Evolutionary conservation across 2,797 vertebrate genomes (phyloP), one percentile per base, ranked within the genome.

Genomic region (Acanthopagrus latus): DNA sequence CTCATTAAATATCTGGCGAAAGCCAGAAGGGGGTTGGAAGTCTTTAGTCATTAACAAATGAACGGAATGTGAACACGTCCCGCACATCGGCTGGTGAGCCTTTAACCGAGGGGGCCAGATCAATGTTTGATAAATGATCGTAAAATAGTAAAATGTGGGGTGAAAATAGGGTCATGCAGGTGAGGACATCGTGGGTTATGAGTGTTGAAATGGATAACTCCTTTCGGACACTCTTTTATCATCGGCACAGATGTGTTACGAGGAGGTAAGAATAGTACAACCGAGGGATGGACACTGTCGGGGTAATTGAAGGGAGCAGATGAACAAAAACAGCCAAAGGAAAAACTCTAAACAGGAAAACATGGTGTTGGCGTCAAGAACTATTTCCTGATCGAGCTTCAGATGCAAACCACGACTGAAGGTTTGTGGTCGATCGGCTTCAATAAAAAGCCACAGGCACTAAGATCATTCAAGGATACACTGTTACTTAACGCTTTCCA

Each of bases 391-490:
- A 47, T 20, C 54, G 27, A 41, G 10, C 41, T 41, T 69, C 51
- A 54, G 56, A 21, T 59, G 17, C 46, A 9, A 60, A 51, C n/a
- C 14, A 33, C 55, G 44, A 21, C 25, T 46, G 4, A 57, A 72
- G 25, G 71, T 78, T 75, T 65, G 65, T 67, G 20, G 46, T 48
- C 41, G 62, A 33, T 33, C 27, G 17, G 27, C 68, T 80, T 59
- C 41, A 74, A 81, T 67, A 66, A 83, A 85, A 75, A 73, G 29
- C 56, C 55, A 46, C 56, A 74, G 23, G 63, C 33, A 29, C n/a
- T 29, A 3, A 74, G 65, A 52, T 8, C 21, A 27, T 27, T 62
- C 12, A 17, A 71, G 73, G 78, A 76, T 63, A 82, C 25, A 51
- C 27, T 46, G 75, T 81, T 83, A 63, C 74, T 25, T 52, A 80